phyloP scores from a whole-genome alignment of 2,888 invertebrate species.

The Coronaproctus castanopsis region DNA sequence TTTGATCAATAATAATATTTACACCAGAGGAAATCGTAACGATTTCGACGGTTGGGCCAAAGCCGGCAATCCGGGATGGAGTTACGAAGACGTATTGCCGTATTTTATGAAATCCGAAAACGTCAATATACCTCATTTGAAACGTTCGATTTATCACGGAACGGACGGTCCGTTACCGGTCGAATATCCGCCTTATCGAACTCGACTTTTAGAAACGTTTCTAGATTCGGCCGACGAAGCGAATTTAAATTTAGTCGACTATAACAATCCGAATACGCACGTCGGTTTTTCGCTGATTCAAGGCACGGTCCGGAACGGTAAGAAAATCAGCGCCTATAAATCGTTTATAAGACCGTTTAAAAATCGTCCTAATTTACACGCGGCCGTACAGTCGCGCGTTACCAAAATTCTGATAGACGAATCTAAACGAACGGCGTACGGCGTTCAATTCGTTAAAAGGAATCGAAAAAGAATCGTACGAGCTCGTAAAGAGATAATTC shows the following conservation, averaged over 20 bases:
- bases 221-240: conserved; percentile 43
- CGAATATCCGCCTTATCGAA: conserved; percentile 25
- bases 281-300: conserved; percentile 33
- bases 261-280: conserved; percentile 21
- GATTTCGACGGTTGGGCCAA: conserved; percentile 22
- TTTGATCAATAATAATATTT: conserved; percentile 22
- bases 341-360: conserved; percentile 34
- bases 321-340: conserved; percentile 31
- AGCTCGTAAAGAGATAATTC: conserved; percentile 45
- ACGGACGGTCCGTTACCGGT: conserved; percentile 15
- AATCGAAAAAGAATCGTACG: conserved; percentile 28
- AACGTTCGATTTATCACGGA: conserved; percentile 18
- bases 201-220: conserved; percentile 41
- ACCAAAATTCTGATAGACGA: conserved; percentile 35
- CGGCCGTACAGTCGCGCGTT: conserved; percentile 34
- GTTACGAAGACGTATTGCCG: conserved; percentile 21
- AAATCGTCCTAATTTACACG: conserved; percentile 34
- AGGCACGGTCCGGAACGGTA: conserved; percentile 27
- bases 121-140: conserved; percentile 18
- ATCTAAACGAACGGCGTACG: conserved; percentile 30
- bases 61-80: conserved; percentile 21
- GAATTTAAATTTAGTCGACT: conserved; percentile 35
- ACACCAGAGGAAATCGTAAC: conserved; percentile 20
- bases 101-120: conserved; percentile 20
- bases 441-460: conserved; percentile 33